These are phyloP conservation scores for Iselma pallidipennis DNA, from an alignment of 2,888 invertebrate genomes.

Conservation along the genomic window DNA sequence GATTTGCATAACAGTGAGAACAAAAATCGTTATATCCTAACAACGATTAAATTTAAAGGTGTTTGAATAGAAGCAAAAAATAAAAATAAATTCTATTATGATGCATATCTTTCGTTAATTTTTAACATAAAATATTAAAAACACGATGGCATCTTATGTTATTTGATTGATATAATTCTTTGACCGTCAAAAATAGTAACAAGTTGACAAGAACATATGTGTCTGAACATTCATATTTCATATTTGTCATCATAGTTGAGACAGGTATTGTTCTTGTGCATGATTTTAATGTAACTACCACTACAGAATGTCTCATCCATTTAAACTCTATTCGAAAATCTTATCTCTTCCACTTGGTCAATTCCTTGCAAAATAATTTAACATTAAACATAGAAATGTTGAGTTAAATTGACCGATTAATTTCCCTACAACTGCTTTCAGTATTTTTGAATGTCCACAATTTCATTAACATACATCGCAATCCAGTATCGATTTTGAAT, in stretches of 20 bases:
- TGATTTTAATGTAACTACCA: not conserved
- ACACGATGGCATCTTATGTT: no score
- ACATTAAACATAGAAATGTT: not conserved
- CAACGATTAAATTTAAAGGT: not conserved
- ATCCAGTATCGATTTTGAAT: no score
- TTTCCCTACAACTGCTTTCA: not conserved
- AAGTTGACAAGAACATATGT: conserved; percentile 7
- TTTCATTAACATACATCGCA: no score
- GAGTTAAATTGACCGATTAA: not conserved
- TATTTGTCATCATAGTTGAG: not conserved
- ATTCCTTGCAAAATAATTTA: not conserved
- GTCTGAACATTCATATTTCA: conserved; percentile 12
- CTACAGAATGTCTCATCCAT: not conserved
- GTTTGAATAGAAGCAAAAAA: not conserved
- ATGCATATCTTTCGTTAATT: no score
- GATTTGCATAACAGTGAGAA: not conserved
- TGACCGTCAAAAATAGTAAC: not conserved
- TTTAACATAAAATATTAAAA: no score
- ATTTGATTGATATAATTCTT: not conserved
- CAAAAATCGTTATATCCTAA: not conserved
- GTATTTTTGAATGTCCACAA: no score
- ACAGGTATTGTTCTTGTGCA: conserved; percentile 15
- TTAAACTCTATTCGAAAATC: not conserved
- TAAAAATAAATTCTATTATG: not conserved
- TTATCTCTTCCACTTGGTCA: conserved; percentile 19